Percentiles rank a stretch among this genome's conserved stretches.
phyloP scores from a whole-genome alignment of 1,140 invertebrate species.

The Rhyacophila brunnea region DNA sequence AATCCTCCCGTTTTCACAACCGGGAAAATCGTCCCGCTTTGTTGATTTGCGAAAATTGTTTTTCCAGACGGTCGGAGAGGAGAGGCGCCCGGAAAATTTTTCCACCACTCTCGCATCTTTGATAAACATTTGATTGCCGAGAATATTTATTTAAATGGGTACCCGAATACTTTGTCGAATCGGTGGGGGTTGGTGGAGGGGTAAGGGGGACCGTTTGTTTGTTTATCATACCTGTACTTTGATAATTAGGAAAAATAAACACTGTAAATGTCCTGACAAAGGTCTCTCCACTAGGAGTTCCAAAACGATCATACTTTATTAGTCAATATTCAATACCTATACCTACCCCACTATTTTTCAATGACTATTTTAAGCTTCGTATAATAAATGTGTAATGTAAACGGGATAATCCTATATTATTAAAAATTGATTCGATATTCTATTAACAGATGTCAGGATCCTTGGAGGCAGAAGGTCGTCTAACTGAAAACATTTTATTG shows the following conservation, averaged over 20 bases:
- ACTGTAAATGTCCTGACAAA: slow-evolving; percentile 26
- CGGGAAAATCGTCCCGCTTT: slow-evolving; percentile 1
- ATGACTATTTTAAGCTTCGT: too few species aligned
- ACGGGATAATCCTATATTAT: too few species aligned
- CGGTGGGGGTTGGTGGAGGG: slow-evolving; percentile 2
- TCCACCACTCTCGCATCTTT: slow-evolving; percentile 12
- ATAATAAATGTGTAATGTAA: too few species aligned
- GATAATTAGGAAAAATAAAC: slow-evolving; percentile 37
- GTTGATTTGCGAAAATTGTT: slow-evolving; percentile 19
- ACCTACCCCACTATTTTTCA: too few species aligned
- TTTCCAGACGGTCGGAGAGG: slow-evolving; percentile 6
- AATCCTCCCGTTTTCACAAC: too few species aligned
- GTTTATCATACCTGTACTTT: slow-evolving; percentile 24
- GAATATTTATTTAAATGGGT: slow-evolving; percentile 11
- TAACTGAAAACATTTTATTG: too few species aligned
- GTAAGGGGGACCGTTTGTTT: slow-evolving; percentile 13
- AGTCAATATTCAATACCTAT: too few species aligned
- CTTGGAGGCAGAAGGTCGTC: too few species aligned
- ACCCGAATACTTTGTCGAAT: background rate
- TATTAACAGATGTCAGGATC: too few species aligned
- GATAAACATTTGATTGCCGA: slow-evolving; percentile 21
- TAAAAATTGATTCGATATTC: too few species aligned
- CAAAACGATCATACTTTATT: too few species aligned
- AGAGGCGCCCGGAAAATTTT: background rate
- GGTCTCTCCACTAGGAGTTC: slow-evolving; percentile 2